Evolutionary conservation across 2,113 vertebrate species (phyloP), one percentile per base, ranked within the genome.

Genomic region (Cavia aperea): DNA sequence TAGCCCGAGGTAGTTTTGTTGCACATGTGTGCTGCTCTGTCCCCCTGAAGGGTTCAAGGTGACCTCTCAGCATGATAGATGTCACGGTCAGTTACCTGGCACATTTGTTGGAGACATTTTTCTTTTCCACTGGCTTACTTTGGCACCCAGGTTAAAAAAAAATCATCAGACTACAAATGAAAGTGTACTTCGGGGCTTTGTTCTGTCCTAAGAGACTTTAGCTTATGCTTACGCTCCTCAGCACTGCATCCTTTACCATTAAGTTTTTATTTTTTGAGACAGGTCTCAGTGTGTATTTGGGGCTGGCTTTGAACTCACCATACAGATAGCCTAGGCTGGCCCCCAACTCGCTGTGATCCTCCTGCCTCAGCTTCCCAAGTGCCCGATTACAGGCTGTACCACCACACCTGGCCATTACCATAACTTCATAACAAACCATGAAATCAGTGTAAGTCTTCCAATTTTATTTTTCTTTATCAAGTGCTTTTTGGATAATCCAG

Each of bases 11-110:
- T 15, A 36, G 49, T 18, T 54, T 66, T 23, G 4, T 89, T 16
- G 18, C 12, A 14, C 4, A 2, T 33, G 18, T 18, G 10, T 12
- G 58, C 1, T 18, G 13, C 1, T 51, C 33, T 13, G 21, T 24
- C 31, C 39, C 58, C 88, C 7, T 29, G 43, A 46, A 68, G 63
- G 49, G 56, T 4, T 31, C 18, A 29, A 9, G 77, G 77, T 21
- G 24, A 23, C 49, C 46, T 10, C 36, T 51, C 16, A 13, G 51
- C 36, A 1, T 18, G 24, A 83, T 18, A 83, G 24, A 62, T 36
- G 33, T 4, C 54, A 26, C 23, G 31, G 13, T 18, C 23, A 5
- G 51, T 33, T 83, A 16, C 33, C 62, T 7, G 29, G 39, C n/a
- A 70, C 6, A 33, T 62, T 91, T 73, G 11, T 62, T 90, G 43